phyloP scores from a whole-genome alignment of 1,140 invertebrate genomes.

The Drosophila kepulauana region DNA sequence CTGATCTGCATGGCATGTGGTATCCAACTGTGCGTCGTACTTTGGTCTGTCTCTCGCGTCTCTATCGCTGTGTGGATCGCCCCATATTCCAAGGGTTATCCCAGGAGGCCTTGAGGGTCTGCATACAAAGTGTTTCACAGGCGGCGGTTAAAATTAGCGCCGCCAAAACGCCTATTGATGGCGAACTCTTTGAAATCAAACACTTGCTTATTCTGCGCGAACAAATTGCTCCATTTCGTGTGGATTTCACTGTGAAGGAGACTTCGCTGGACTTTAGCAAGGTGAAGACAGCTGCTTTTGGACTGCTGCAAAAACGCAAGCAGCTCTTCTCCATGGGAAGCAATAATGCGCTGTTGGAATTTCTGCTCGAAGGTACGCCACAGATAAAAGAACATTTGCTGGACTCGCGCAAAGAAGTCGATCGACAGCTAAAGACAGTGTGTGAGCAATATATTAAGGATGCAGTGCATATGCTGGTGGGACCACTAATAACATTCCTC shows the following conservation, averaged over 20 bases:
- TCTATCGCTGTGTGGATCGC: conserved; percentile 97
- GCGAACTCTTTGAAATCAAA: conserved; percentile 98
- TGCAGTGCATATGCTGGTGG: conserved; percentile 91
- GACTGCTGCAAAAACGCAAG: conserved; percentile 93
- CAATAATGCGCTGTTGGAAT: conserved; percentile 96
- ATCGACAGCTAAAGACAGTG: conserved; percentile 94
- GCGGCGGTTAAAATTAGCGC: conserved; percentile 90
- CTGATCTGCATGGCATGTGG: conserved; percentile 99
- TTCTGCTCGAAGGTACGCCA: conserved; percentile 95
- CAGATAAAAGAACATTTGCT: conserved; percentile 96
- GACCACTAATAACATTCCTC: conserved; percentile 90
- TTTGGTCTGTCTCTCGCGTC: conserved; percentile 96
- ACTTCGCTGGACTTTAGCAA: conserved; percentile 96
- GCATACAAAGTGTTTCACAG: conserved; percentile 94
- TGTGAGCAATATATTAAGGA: conserved; percentile 96
- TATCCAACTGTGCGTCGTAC: conserved; percentile 98
- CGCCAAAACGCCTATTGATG: conserved; percentile 92
- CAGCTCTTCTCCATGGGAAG: conserved; percentile 94
- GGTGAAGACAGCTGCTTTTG: conserved; percentile 94
- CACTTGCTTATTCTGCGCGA: conserved; percentile 98
- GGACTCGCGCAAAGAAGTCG: conserved; percentile 97
- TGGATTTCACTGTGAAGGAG: conserved; percentile 97
- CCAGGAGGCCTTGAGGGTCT: conserved; percentile 96
- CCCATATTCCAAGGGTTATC: conserved; percentile 98
- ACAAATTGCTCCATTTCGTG: conserved; percentile 99